Conservation (phyloP, 2,888 invertebrate genomes). For the Uloborus plumipes region DNA sequence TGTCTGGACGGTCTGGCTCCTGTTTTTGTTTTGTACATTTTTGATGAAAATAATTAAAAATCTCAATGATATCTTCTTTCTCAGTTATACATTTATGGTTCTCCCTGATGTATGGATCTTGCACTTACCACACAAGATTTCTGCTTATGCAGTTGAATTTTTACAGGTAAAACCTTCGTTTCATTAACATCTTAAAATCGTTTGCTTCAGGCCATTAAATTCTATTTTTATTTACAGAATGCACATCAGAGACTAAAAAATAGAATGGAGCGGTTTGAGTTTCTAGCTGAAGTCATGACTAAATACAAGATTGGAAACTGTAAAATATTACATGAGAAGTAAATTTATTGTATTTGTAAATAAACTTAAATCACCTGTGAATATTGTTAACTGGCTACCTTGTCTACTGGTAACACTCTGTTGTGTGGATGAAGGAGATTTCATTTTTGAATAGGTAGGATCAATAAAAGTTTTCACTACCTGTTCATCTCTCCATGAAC, state of each 20-base stretch:
- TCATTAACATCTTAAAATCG: too few species aligned
- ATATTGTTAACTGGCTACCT: too few species aligned
- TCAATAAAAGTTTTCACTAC: too few species aligned
- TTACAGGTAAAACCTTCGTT: slow-evolving; percentile 39
- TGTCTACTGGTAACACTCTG: too few species aligned
- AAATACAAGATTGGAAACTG: slow-evolving; percentile 62
- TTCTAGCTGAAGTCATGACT: slow-evolving; percentile 64
- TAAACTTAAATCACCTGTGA: too few species aligned
- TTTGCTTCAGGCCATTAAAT: too few species aligned
- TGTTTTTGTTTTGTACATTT: too few species aligned
- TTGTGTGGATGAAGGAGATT: too few species aligned
- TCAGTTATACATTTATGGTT: slow-evolving; percentile 66
- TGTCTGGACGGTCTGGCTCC: too few species aligned
- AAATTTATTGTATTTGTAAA: background rate
- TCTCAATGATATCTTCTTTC: slow-evolving; percentile 1
- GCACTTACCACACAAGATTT: slow-evolving; percentile 67
- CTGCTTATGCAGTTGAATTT: slow-evolving; percentile 65
- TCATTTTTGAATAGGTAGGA: too few species aligned
- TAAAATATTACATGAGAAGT: slow-evolving; percentile 9
- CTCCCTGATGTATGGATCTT: slow-evolving; percentile 66
- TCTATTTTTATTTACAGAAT: slow-evolving; percentile 48
- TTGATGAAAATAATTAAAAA: too few species aligned
- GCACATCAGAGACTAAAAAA: slow-evolving; percentile 63
- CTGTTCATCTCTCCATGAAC: too few species aligned
- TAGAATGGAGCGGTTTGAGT: slow-evolving; percentile 65